Conservation (phyloP, 2,888 invertebrate genomes). For the Sicus ferrugineus region DNA sequence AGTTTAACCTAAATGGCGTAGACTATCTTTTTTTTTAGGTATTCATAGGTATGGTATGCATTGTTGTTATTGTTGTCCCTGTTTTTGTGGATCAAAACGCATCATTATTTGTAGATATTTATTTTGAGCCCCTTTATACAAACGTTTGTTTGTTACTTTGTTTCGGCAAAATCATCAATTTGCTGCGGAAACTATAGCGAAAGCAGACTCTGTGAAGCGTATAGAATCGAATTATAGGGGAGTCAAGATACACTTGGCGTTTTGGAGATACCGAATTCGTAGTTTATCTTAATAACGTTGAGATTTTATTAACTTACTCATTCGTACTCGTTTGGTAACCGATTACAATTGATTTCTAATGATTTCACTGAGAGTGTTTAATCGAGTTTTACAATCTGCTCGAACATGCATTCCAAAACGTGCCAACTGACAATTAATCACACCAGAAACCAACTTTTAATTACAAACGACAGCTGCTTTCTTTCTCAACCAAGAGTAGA, state of each 20-base stretch:
- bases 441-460: constrained; percentile 12
- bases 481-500: not conserved
- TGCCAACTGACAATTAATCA: constrained; percentile 20
- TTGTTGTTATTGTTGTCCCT: not conserved
- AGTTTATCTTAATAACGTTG: no score
- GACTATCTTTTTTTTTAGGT: not conserved
- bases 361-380: not conserved
- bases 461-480: constrained; percentile 15
- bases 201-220: no score
- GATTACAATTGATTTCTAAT: not conserved
- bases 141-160: no score
- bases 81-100: not conserved
- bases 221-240: no score
- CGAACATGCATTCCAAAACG: not conserved
- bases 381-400: not conserved
- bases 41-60: not conserved
- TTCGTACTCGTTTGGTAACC: no score
- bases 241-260: no score
- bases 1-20: not conserved
- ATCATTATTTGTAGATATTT: constrained; percentile 29
- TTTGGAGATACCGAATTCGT: no score
- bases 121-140: constrained; percentile 2
- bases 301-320: no score
- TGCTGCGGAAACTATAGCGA: no score
- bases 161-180: no score